phyloP scores from a whole-genome alignment of 2,888 invertebrate genomes.

The Julus scanicus region DNA sequence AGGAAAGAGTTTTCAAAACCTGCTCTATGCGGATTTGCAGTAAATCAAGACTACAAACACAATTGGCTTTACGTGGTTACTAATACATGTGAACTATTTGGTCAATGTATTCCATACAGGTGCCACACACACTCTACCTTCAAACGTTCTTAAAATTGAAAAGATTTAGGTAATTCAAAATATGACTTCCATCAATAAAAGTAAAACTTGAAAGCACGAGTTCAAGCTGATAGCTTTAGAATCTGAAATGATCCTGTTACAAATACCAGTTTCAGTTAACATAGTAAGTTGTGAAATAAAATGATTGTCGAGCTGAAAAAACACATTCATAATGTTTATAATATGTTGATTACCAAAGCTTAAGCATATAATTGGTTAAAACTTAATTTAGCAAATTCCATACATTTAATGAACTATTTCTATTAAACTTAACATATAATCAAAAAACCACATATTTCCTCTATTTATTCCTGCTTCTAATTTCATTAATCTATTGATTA shows the following conservation, averaged over 20 bases:
- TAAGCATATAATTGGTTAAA: no score
- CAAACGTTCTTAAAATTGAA: constrained; percentile 14
- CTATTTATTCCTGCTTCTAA: no score
- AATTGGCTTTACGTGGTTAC: constrained; percentile 18
- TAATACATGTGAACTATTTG: constrained; percentile 33
- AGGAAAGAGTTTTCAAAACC: constrained; percentile 25
- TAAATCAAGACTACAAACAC: constrained; percentile 13
- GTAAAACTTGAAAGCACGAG: not conserved
- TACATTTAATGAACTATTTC: no score
- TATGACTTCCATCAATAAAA: not conserved
- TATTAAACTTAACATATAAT: no score
- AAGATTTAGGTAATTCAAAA: not conserved
- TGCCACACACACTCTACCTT: constrained; percentile 5
- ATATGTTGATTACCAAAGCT: no score
- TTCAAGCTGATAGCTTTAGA: not conserved
- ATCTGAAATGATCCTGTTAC: not conserved
- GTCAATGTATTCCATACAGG: constrained; percentile 22
- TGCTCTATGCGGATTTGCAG: not conserved
- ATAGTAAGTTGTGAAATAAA: no score
- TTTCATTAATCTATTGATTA: no score
- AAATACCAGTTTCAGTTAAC: not conserved
- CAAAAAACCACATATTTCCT: no score
- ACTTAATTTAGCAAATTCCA: no score
- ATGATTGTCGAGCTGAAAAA: no score
- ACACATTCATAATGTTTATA: no score